These are phyloP conservation scores for Dendrocopos noguchii DNA, from an alignment of 2,113 vertebrate genomes.

Conservation along the genomic window DNA sequence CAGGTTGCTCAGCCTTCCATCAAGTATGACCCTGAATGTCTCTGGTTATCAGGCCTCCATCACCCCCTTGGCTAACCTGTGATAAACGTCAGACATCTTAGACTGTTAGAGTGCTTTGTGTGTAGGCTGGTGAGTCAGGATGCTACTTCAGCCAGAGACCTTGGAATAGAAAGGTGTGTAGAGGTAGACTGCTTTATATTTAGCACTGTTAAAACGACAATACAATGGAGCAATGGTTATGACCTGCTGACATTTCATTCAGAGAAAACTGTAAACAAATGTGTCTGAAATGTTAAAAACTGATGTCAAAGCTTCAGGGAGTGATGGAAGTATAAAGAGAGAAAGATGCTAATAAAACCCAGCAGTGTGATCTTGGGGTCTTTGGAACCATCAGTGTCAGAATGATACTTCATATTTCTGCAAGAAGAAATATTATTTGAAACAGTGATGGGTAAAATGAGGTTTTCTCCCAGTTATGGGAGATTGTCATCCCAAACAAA, in stretches of 20 bases:
- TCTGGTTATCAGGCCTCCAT: no score
- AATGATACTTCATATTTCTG: not conserved
- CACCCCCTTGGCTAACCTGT: no score
- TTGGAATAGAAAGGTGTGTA: rapidly evolving
- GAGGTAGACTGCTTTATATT: not conserved
- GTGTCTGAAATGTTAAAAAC: not conserved
- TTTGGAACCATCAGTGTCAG: not conserved
- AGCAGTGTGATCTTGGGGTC: not conserved
- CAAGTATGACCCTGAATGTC: no score
- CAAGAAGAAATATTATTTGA: not conserved
- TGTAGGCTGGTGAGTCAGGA: not conserved
- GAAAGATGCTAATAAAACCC: not conserved
- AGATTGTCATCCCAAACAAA: not conserved
- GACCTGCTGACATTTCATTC: not conserved
- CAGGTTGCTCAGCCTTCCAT: not conserved
- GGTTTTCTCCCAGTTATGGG: not conserved
- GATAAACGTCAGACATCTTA: not conserved
- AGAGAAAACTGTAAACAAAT: not conserved
- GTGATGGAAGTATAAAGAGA: not conserved
- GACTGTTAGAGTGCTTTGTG: not conserved
- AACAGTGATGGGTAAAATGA: not conserved
- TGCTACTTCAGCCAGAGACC: not conserved
- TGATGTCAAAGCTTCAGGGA: not conserved
- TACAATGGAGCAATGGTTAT: not conserved
- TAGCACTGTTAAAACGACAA: not conserved